Evolutionary conservation across 2,797 vertebrate genomes (phyloP), one percentile per base, ranked within the genome.

Genomic region (Vespertilio murinus): DNA sequence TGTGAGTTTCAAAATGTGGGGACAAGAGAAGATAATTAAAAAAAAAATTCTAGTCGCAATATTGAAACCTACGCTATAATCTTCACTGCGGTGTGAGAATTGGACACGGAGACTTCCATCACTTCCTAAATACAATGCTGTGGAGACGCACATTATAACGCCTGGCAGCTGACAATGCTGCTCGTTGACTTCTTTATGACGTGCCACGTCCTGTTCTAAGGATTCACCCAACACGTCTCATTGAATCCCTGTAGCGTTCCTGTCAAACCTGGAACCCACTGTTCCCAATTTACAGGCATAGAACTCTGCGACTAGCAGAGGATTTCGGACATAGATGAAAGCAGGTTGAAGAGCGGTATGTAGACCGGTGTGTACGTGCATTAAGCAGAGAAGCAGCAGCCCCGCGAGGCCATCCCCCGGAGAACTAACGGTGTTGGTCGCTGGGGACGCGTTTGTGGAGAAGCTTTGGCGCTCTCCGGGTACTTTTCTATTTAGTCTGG

Each of bases 401-500:
- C 30, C 9, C 18, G 18, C 16, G 25, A 49, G n/a, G 25, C 33
- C 30, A 54, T 17, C 69, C 70, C 54, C 47, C 77, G 17, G 71
- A 54, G 42, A 81, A 40, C 23, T 8, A 73, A 33, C 9, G 22
- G 30, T 20, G 13, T 22, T 49, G 64, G 25, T 65, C 40, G 20
- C 88, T 59, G 9, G 81, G 12, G 11, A 80, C 52, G 13, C 38
- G 35, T 61, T 82, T 64, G 38, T 28, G 42, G 40, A 7, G 28
- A 18, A 28, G 10, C 22, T 67, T 73, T 87, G 79, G 28, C 8
- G 75, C 3, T 64, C 52, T 70, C 14, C 12, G 28, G 16, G 10
- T 52, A 47, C 3, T 88, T 93, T 96, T 91, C 70, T 40, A 11
- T 87, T 73, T 88, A 52, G 23, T 38, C 88, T 75, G 77, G 88